Percentiles rank a stretch among this genome's conserved stretches.
These are phyloP conservation scores for Gopherus flavomarginatus DNA, from an alignment of 2,113 vertebrate genomes.

Conservation along the genomic window DNA sequence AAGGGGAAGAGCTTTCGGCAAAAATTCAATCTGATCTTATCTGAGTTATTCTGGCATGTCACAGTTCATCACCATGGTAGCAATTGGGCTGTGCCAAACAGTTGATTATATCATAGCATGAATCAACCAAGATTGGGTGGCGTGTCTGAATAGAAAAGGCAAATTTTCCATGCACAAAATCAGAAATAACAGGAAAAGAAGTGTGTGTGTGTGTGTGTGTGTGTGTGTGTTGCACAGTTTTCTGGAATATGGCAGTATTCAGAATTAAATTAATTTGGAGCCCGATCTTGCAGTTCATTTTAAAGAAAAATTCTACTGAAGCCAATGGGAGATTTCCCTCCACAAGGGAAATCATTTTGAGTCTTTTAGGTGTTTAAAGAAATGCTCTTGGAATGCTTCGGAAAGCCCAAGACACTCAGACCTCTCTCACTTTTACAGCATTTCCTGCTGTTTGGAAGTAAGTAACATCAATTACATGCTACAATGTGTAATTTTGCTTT, in stretches of 20 bases:
- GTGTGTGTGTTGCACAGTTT: background rate
- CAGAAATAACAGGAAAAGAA: no score
- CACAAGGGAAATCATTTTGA: background rate
- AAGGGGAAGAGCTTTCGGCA: background rate
- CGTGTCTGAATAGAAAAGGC: background rate
- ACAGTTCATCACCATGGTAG: background rate
- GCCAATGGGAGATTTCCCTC: background rate
- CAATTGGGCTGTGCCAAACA: background rate
- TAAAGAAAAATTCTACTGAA: background rate
- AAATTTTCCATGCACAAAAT: background rate
- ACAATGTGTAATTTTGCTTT: background rate
- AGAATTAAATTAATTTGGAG: background rate
- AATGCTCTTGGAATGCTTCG: rapidly evolving
- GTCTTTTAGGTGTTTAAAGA: rapidly evolving
- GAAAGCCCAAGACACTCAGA: rapidly evolving
- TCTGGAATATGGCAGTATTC: background rate
- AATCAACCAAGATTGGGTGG: background rate
- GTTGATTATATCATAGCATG: background rate
- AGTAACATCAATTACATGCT: background rate
- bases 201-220: no score
- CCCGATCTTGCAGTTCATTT: background rate
- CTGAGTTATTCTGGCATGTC: background rate
- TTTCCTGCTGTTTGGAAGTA: background rate
- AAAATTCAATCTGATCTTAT: background rate
- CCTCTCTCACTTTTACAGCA: rapidly evolving